A percentile compares a stretch with the other conserved stretches of the same genome.
These are phyloP conservation scores for Drosophila ohnishii DNA, from an alignment of 1,140 invertebrate species.

Conservation along the genomic window DNA sequence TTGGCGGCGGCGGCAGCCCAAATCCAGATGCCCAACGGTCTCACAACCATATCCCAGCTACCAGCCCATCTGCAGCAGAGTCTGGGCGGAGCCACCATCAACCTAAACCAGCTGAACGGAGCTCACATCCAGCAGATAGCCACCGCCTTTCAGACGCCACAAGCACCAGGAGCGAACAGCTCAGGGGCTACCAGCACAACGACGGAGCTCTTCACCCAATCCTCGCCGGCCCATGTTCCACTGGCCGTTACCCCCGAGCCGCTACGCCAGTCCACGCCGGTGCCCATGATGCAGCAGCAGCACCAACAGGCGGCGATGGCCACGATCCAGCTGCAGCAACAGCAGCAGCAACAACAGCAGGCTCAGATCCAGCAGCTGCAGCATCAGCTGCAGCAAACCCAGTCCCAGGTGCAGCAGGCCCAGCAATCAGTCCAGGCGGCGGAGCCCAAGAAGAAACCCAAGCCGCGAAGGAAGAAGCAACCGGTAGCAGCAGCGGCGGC, in stretches of 20 bases:
- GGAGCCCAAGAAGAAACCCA: constrained; percentile 76
- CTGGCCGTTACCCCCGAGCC: constrained; percentile 74
- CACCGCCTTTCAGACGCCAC: constrained; percentile 77
- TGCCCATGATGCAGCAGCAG: constrained; percentile 57
- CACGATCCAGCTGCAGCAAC: constrained; percentile 75
- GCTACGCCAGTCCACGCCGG: constrained; percentile 68
- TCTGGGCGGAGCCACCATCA: constrained; percentile 73
- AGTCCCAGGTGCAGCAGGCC: constrained; percentile 70
- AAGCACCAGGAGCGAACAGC: constrained; percentile 44
- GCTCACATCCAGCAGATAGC: constrained; percentile 80
- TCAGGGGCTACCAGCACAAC: constrained; percentile 10
- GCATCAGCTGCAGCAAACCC: constrained; percentile 67
- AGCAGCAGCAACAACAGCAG: constrained; percentile 72
- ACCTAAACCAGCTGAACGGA: constrained; percentile 77
- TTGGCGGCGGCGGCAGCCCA: constrained; percentile 73
- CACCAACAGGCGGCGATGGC: constrained; percentile 58
- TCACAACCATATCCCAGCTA: constrained; percentile 78
- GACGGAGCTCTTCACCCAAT: constrained; percentile 67
- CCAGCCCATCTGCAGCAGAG: constrained; percentile 79
- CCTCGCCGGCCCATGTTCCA: constrained; percentile 69
- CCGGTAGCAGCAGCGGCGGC: constrained; percentile 18
- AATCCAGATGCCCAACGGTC: constrained; percentile 82
- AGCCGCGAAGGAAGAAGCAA: constrained; percentile 69
- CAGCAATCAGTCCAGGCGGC: constrained; percentile 51
- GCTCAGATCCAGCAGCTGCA: constrained; percentile 70